Percentiles rank a stretch among this genome's conserved stretches.
These are phyloP conservation scores for Drosophila obscura DNA, from an alignment of 1,140 invertebrate species.

Conservation along the genomic window DNA sequence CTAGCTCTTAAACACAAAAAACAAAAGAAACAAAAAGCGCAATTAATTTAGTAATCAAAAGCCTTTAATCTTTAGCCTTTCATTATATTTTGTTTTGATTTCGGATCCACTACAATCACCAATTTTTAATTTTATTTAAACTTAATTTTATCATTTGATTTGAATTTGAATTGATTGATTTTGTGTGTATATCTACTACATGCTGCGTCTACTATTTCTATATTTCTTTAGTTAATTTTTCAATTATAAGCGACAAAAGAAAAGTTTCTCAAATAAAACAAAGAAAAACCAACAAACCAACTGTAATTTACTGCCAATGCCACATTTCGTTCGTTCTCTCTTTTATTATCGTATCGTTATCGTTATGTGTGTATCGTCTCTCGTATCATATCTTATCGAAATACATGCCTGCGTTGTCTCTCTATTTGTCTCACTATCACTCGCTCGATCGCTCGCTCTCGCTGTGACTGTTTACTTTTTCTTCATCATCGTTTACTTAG, in stretches of 20 bases:
- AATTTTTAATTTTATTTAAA: conserved; percentile 36
- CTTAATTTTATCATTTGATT: conserved; percentile 26
- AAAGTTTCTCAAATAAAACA: conserved; percentile 54
- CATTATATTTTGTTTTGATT: conserved; percentile 22
- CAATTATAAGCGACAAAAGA: conserved; percentile 58
- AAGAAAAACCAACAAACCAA: conserved; percentile 55
- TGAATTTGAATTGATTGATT: conserved; percentile 34
- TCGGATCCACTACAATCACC: conserved; percentile 35
- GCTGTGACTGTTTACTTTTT: conserved; percentile 25
- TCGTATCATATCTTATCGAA: conserved; percentile 12
- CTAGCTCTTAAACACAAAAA: conserved; percentile 29
- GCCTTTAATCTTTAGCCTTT: no score
- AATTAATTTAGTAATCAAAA: conserved; percentile 4
- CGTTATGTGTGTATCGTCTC: conserved; percentile 31
- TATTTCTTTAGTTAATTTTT: conserved; percentile 67
- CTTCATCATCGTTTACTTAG: neutral
- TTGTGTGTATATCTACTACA: conserved; percentile 28
- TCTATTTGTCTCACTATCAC: conserved; percentile 18
- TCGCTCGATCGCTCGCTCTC: conserved; percentile 12
- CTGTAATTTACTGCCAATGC: conserved; percentile 55
- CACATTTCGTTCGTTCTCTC: conserved; percentile 21
- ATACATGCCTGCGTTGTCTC: conserved; percentile 2
- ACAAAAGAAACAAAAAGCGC: neutral
- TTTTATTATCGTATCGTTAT: conserved; percentile 34
- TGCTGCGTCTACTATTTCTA: conserved; percentile 37